These are phyloP conservation scores for Cryptocephalus primarius DNA, from an alignment of 2,888 invertebrate genomes.

Conservation along the genomic window DNA sequence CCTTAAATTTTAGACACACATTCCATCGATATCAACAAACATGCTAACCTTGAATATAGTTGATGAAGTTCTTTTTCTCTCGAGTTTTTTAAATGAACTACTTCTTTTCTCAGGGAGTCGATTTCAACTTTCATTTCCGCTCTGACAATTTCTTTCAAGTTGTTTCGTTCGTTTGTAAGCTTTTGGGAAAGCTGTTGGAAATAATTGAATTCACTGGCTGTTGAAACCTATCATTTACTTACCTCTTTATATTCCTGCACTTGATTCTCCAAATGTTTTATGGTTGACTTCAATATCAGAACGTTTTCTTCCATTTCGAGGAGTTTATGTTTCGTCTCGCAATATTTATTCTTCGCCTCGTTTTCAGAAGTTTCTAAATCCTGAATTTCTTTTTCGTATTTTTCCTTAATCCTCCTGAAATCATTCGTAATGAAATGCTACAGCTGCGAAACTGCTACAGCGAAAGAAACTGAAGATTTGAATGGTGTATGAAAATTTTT, in stretches of 20 bases:
- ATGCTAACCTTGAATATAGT: constrained; percentile 61
- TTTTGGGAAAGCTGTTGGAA: constrained; percentile 36
- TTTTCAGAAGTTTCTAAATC: constrained; percentile 56
- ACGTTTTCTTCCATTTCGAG: constrained; percentile 53
- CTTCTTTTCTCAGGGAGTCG: constrained; percentile 49
- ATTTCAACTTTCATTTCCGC: constrained; percentile 53
- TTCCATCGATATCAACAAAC: constrained; percentile 1
- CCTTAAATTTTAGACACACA: background rate
- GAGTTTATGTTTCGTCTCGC: constrained; percentile 53
- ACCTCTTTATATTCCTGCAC: constrained; percentile 55
- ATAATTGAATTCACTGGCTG: background rate
- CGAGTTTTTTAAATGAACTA: constrained; percentile 45
- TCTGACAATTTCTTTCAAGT: constrained; percentile 47
- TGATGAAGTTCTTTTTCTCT: constrained; percentile 69
- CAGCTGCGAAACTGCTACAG: background rate
- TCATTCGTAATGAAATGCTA: background rate
- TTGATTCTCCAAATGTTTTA: constrained; percentile 56
- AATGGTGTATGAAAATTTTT: too few species aligned
- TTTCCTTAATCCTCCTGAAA: constrained; percentile 59
- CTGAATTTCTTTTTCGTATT: constrained; percentile 60
- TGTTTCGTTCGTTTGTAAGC: constrained; percentile 44
- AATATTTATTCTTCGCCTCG: constrained; percentile 54
- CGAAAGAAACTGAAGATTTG: too few species aligned
- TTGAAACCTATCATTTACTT: constrained; percentile 7
- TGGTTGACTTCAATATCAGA: constrained; percentile 45